phyloP scores from a whole-genome alignment of 1,140 invertebrate genomes.

The Stegodyphus mimosarum region DNA sequence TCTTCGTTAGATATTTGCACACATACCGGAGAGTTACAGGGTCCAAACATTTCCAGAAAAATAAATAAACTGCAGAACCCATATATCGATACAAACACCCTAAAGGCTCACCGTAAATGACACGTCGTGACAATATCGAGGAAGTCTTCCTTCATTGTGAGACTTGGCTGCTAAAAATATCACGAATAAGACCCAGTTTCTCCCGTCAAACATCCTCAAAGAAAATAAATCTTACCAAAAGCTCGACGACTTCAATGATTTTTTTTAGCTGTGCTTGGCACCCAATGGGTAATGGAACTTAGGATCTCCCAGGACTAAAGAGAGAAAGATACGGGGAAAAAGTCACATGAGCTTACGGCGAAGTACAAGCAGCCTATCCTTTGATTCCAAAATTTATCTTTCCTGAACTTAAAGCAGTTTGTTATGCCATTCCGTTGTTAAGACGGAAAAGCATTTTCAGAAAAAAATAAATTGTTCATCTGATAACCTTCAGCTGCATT shows the following conservation, averaged over 20 bases:
- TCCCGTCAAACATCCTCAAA: conserved; percentile 42
- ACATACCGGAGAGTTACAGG: conserved; percentile 4
- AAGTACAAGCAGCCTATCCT: conserved; percentile 17
- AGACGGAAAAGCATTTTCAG: conserved; percentile 1
- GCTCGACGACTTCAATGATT: conserved; percentile 35
- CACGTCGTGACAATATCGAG: conserved; percentile 53
- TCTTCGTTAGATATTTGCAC: too few species aligned
- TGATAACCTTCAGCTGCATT: neutral
- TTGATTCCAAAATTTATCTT: conserved; percentile 52
- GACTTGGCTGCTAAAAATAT: conserved; percentile 50
- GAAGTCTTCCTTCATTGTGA: conserved; percentile 23
- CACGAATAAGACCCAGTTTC: conserved; percentile 48
- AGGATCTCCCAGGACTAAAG: conserved; percentile 17
- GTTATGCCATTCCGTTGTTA: conserved; percentile 33
- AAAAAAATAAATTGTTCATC: neutral
- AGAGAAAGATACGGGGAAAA: conserved; percentile 47
- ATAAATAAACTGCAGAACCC: conserved; percentile 7
- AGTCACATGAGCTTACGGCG: conserved; percentile 24
- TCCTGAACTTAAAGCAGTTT: conserved; percentile 44
- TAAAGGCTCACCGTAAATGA: conserved; percentile 45
- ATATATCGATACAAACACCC: conserved; percentile 27
- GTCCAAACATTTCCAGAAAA: conserved; percentile 25
- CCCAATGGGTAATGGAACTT: conserved; percentile 43
- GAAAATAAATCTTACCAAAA: conserved; percentile 59
- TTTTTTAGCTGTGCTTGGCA: conserved; percentile 24